phyloP scores from a whole-genome alignment of 2,888 invertebrate genomes.

The Nasonia oneida region DNA sequence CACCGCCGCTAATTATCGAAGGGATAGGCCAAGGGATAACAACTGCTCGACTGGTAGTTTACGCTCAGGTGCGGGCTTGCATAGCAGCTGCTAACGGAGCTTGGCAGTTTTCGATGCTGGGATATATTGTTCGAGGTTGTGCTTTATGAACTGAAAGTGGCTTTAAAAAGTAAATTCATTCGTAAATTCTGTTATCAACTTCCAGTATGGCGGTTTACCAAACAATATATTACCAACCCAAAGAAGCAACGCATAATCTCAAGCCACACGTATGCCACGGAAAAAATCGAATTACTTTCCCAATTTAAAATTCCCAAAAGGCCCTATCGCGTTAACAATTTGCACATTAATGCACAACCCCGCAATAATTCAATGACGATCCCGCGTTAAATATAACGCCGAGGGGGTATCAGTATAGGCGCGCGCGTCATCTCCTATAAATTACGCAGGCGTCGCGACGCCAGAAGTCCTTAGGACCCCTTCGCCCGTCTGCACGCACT shows the following conservation, averaged over 20 bases:
- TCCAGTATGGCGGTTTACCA: neutral
- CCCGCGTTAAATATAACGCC: constrained; percentile 24
- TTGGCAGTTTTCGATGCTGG: too few species aligned
- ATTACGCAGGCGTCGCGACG: constrained; percentile 51
- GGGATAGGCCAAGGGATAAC: neutral
- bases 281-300: neutral
- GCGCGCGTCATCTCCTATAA: constrained; percentile 1
- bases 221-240: neutral
- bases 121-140: too few species aligned
- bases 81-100: too few species aligned
- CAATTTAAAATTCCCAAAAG: neutral
- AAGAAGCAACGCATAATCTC: neutral
- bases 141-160: too few species aligned
- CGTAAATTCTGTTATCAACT: too few species aligned
- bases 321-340: constrained; percentile 22
- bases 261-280: neutral
- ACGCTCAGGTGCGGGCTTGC: neutral
- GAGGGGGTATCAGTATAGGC: neutral
- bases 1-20: constrained; percentile 44
- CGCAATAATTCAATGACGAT: constrained; percentile 19
- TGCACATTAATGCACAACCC: neutral
- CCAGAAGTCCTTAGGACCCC: constrained; percentile 15
- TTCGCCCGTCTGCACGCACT: neutral
- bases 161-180: too few species aligned
- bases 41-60: neutral